Conservation (phyloP, 2,797 vertebrate genomes). For the Buphagus erythrorhynchus region DNA sequence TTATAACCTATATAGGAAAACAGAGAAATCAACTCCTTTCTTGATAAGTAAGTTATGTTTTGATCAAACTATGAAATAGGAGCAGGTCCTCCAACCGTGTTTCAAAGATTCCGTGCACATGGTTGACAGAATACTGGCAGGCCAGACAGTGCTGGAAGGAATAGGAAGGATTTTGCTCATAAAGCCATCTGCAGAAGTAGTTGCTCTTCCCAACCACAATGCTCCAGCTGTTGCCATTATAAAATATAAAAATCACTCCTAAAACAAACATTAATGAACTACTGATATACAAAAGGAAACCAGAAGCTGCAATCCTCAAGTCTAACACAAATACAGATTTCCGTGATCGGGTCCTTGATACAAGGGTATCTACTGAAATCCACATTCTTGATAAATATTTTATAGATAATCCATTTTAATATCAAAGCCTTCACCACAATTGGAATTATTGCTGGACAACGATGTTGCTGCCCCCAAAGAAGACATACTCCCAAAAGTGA, state of each 20-base stretch:
- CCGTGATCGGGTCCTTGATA: rapidly evolving
- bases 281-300: neutral
- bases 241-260: neutral
- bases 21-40: neutral
- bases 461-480: neutral
- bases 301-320: neutral
- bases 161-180: neutral
- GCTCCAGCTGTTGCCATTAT: neutral
- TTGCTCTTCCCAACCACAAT: neutral
- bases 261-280: neutral
- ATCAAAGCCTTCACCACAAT: neutral
- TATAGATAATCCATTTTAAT: neutral
- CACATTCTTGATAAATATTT: neutral
- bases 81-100: neutral
- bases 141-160: neutral
- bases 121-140: neutral
- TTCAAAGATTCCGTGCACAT: neutral
- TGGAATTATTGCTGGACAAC: neutral
- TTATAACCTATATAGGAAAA: neutral
- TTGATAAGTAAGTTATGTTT: neutral
- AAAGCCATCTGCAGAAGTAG: neutral
- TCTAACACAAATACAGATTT: neutral
- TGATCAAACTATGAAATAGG: neutral
- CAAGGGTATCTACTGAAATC: neutral
- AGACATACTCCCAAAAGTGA: neutral